Evolutionary conservation across 2,797 vertebrate genomes (phyloP).

Genomic region (Oreortyx pictus): DNA sequence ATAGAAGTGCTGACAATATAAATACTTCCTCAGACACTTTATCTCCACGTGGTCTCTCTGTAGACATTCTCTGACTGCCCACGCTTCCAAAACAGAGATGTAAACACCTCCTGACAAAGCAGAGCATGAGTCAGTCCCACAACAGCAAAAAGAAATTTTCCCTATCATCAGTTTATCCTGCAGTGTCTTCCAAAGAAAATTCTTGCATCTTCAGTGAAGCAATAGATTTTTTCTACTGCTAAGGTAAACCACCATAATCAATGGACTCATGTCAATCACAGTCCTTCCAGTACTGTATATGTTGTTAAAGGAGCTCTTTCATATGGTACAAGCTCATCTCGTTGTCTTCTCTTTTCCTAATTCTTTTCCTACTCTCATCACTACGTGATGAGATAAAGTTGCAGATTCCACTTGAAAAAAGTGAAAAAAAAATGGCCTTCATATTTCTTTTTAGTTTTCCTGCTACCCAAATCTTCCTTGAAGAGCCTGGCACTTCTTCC

Average conservation of each 20-base stretch:
- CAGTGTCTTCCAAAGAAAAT: not conserved
- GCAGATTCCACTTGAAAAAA: not conserved
- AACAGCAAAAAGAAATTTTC: slow-evolving; percentile 37
- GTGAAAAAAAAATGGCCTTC: not conserved
- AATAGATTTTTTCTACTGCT: not conserved
- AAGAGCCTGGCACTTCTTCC: not conserved
- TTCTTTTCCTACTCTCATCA: too few species aligned
- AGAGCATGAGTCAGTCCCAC: slow-evolving; percentile 48
- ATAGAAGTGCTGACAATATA: slow-evolving; percentile 54
- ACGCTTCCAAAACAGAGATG: slow-evolving; percentile 43
- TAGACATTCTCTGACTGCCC: slow-evolving; percentile 43
- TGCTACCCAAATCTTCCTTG: not conserved
- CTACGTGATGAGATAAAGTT: fast-evolving
- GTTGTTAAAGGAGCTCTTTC: not conserved
- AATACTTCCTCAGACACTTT: slow-evolving; percentile 39
- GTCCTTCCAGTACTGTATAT: not conserved
- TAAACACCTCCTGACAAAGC: slow-evolving; percentile 61
- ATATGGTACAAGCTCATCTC: not conserved
- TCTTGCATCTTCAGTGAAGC: not conserved
- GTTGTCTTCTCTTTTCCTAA: not conserved
- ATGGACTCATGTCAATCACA: fast-evolving
- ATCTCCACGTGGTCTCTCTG: slow-evolving; percentile 60
- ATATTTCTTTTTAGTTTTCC: not conserved
- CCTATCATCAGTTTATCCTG: not conserved
- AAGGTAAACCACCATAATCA: not conserved